Percentiles rank a stretch among this genome's conserved stretches.
phyloP scores from a whole-genome alignment of 2,888 invertebrate species.

The Xestia xanthographa region DNA sequence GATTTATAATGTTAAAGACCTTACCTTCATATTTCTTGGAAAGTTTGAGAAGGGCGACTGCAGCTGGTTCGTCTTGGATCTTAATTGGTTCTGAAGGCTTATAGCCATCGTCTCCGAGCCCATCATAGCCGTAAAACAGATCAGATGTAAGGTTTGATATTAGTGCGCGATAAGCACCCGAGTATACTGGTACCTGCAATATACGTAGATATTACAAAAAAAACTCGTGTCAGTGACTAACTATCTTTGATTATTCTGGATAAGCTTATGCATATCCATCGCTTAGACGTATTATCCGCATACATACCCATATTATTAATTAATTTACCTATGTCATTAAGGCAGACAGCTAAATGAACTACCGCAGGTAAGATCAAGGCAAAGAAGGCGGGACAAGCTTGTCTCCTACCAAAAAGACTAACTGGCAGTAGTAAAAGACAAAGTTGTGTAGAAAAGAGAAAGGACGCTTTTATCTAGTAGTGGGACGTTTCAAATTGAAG shows the following conservation, averaged over 20 bases:
- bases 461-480: not conserved
- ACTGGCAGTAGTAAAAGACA: not conserved
- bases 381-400: not conserved
- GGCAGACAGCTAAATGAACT: not conserved
- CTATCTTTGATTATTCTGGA: not conserved
- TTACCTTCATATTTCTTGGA: constrained; percentile 87
- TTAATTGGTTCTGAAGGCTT: constrained; percentile 70
- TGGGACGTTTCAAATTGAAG: not conserved
- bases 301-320: too few relatives aligned
- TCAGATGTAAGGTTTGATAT: constrained; percentile 74
- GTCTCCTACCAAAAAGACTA: not conserved
- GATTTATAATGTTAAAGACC: not conserved
- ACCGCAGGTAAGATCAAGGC: not conserved
- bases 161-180: constrained; percentile 89
- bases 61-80: constrained; percentile 88
- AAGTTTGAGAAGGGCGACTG: constrained; percentile 90
- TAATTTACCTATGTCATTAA: not conserved
- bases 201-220: not conserved
- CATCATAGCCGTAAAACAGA: constrained; percentile 91
- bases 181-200: constrained; percentile 92
- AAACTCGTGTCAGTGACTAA: not conserved
- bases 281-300: too few relatives aligned
- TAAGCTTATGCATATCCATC: not conserved
- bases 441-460: not conserved
- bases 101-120: constrained; percentile 91